Evolutionary conservation across 2,113 vertebrate species (phyloP).

Genomic region (Bagarius yarrelli): DNA sequence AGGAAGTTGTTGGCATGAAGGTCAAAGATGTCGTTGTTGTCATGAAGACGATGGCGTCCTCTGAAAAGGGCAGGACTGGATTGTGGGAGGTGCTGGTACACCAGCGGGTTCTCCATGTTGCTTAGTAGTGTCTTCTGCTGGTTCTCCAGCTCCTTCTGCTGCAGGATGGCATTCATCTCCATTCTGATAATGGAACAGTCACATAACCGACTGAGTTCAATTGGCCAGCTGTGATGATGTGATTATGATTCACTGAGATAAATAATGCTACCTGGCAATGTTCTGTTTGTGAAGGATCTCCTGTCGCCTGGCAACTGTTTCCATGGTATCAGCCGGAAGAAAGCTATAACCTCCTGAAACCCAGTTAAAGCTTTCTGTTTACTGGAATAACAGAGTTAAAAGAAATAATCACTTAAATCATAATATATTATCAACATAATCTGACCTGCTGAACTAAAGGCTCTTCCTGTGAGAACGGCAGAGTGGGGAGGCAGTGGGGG

Average conservation of each 20-base stretch:
- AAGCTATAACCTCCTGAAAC: constrained; percentile 78
- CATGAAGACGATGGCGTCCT: constrained; percentile 75
- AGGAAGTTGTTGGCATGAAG: constrained; percentile 80
- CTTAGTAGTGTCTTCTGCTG: constrained; percentile 75
- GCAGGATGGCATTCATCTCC: constrained; percentile 93
- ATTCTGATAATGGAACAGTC: constrained; percentile 66
- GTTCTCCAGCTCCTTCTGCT: constrained; percentile 90
- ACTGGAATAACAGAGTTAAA: constrained; percentile 38
- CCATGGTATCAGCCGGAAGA: constrained; percentile 85
- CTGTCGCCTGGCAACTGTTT: constrained; percentile 85
- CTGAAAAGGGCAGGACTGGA: constrained; percentile 76
- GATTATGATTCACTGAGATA: no score
- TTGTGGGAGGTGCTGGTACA: constrained; percentile 72
- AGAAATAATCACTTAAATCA: not conserved
- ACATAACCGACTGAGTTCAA: not conserved
- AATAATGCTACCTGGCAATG: constrained; percentile 80
- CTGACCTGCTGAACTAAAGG: constrained; percentile 78
- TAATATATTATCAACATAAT: not conserved
- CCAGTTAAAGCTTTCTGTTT: not conserved
- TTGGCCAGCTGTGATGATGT: no score
- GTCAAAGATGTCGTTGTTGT: constrained; percentile 81
- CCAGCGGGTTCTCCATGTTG: constrained; percentile 77
- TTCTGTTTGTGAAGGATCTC: constrained; percentile 92
- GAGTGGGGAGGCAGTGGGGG: constrained; percentile 73
- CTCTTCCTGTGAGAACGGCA: constrained; percentile 70